Evolutionary conservation across 2,888 invertebrate genomes (phyloP), one percentile per base, ranked within the genome.

Genomic region (Cephalotes varians): DNA sequence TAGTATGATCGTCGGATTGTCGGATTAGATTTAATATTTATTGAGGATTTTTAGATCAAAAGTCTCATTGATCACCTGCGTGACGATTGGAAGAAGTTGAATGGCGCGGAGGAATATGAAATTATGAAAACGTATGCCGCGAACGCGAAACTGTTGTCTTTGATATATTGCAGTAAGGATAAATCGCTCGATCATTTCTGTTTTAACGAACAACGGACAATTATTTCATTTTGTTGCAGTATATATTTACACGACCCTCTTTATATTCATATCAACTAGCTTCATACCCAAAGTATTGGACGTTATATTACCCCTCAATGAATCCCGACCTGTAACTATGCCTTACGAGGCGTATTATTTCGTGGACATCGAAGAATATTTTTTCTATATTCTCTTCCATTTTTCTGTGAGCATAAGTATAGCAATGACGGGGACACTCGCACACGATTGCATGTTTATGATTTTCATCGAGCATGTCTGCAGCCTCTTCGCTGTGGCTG

Each of bases 311-410:
- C 65, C 81, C 0, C 44, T 81, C 12, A 81, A 81, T 9, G 81
- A 65, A 12, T 81, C 74, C 0, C 62, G 81, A 1, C 54, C 74
- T 1, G 9, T 54, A 31, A 5, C 12, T 1, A 1, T 56, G 7
- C 65, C 65, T 4, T 47, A 15, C 0, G 34, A 44, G 0, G 34
- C 34, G 2, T 18, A 81, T n/a, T 81, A 65, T 10, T 76, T 76
- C 15, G 76, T 81, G 1, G 74, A 81, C 21, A 7, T 5, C 1
- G 4, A 31, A 1, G 21, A 81, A 34, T 76, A 81, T 12, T 81
- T 28, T 21, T 40, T 51, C 18, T 62, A 60, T 5, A 81, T 73
- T 40, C 3, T 73, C 0, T 21, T 28, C 1, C 64, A 81, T 2
- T 9, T 2, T 7, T 0, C 4, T 0, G 5, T 51, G n/a, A 6